Evolutionary conservation across 1,140 invertebrate genomes (phyloP).

Genomic region (Pseudomyrmex dendroicus): DNA sequence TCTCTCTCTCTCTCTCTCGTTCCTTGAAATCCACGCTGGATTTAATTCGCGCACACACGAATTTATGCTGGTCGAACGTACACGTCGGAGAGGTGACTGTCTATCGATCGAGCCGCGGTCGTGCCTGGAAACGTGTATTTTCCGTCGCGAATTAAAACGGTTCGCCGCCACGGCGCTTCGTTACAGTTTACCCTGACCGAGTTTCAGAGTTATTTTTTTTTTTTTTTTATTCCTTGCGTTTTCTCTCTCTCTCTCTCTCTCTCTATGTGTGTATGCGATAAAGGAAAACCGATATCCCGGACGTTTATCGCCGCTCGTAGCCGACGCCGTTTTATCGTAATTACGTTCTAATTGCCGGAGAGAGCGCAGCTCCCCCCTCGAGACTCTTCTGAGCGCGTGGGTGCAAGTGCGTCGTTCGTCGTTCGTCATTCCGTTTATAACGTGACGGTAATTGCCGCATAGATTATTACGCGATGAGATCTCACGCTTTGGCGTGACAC

Average conservation of each 20-base stretch:
- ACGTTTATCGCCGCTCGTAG: constrained; percentile 9
- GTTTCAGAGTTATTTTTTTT: constrained; percentile 54
- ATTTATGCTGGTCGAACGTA: constrained; percentile 39
- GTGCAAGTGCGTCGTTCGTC: constrained; percentile 2
- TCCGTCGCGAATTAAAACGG: constrained; percentile 57
- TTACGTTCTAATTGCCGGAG: constrained; percentile 42
- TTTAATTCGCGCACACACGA: constrained; percentile 56
- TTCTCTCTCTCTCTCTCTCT: neutral
- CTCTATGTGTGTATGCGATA: neutral
- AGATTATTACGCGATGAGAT: neutral
- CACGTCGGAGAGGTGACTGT: constrained; percentile 32
- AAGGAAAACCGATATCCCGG: constrained; percentile 20
- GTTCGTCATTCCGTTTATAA: neutral
- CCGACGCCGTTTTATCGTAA: constrained; percentile 32
- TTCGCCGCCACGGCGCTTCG: constrained; percentile 47
- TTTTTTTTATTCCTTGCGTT: constrained; percentile 46
- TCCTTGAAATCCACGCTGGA: constrained; percentile 51
- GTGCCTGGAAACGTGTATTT: constrained; percentile 53
- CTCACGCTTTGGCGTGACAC: neutral
- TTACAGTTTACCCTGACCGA: constrained; percentile 57
- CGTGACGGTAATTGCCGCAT: neutral
- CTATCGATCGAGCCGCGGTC: constrained; percentile 40
- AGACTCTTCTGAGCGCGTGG: neutral
- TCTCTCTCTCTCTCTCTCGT: constrained; percentile 7
- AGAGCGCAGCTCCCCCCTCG: neutral